Conservation (phyloP, 2,888 invertebrate species). For the Pseudeuparius sepicola region DNA sequence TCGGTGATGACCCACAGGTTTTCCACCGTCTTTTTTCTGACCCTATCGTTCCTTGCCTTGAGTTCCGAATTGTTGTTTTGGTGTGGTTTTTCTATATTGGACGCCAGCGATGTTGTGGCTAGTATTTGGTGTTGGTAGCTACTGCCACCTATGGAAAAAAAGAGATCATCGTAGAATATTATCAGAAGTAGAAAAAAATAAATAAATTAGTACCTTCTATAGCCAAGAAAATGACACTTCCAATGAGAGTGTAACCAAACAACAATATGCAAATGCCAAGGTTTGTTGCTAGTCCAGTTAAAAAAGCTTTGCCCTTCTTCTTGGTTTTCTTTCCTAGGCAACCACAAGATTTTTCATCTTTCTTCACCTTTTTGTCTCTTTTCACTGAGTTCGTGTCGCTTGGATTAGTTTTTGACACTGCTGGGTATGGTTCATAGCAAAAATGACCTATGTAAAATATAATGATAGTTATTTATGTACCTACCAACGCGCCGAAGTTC, state of each 20-base stretch:
- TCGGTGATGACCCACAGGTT: conserved; percentile 89
- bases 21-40: conserved; percentile 63
- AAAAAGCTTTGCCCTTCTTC: conserved; percentile 43
- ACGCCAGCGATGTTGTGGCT: conserved; percentile 43
- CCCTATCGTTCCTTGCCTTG: conserved; percentile 44
- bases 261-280: conserved; percentile 66
- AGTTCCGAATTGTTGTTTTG: conserved; percentile 38
- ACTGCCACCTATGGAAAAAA: conserved; percentile 42
- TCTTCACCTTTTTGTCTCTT: conserved; percentile 38
- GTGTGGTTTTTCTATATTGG: conserved; percentile 26
- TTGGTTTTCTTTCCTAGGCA: conserved; percentile 34
- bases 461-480: too few relatives aligned
- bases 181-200: conserved; percentile 2
- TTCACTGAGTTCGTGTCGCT: conserved; percentile 33
- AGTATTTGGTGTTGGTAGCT: conserved; percentile 49
- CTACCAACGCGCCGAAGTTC: too few relatives aligned
- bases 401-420: conserved; percentile 32
- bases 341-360: conserved; percentile 31
- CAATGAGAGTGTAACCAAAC: conserved; percentile 66
- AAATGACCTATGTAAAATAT: conserved; percentile 33
- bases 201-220: conserved; percentile 61
- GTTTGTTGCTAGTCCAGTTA: conserved; percentile 69
- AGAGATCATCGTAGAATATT: too few relatives aligned
- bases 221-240: conserved; percentile 73
- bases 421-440: conserved; percentile 40